phyloP scores from a whole-genome alignment of 1,140 invertebrate species.

The Drosophila kurseongensis region DNA sequence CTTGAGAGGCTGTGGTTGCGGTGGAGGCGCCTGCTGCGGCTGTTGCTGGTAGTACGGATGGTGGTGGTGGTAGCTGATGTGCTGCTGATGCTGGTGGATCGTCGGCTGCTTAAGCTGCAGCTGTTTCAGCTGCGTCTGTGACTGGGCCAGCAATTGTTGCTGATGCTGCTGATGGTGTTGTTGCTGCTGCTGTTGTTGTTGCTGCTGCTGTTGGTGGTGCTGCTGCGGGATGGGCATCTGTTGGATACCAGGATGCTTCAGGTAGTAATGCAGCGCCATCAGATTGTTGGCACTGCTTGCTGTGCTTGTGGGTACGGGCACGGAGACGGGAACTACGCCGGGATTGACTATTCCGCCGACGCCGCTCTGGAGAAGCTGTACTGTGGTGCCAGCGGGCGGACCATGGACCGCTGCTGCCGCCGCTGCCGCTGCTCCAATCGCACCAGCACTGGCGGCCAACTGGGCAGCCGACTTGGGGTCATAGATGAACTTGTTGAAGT shows the following conservation, averaged over 20 bases:
- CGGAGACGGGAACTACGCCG: constrained; percentile 34
- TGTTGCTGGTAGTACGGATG: constrained; percentile 80
- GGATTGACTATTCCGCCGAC: constrained; percentile 21
- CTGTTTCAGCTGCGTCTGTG: constrained; percentile 77
- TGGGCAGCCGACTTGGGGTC: constrained; percentile 77
- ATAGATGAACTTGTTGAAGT: constrained; percentile 82
- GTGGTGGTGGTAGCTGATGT: constrained; percentile 74
- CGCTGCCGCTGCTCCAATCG: constrained; percentile 60
- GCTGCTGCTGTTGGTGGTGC: constrained; percentile 39
- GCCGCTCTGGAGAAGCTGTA: constrained; percentile 57
- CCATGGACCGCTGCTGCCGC: constrained; percentile 66
- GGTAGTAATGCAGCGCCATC: constrained; percentile 82
- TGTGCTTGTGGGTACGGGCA: constrained; percentile 38
- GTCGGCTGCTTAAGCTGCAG: constrained; percentile 79
- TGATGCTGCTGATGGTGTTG: constrained; percentile 63
- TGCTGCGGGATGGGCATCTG: constrained; percentile 38
- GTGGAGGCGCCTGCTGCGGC: constrained; percentile 48
- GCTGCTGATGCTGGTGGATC: constrained; percentile 79
- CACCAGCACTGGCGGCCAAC: constrained; percentile 70
- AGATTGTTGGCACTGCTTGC: constrained; percentile 63
- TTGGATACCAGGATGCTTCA: constrained; percentile 72
- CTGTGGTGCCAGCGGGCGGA: constrained; percentile 46
- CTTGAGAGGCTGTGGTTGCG: constrained; percentile 35
- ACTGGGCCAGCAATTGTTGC: constrained; percentile 64
- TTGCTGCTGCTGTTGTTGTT: constrained; percentile 46